phyloP scores from a whole-genome alignment of 2,113 vertebrate species.

The Tylochromis polylepis region DNA sequence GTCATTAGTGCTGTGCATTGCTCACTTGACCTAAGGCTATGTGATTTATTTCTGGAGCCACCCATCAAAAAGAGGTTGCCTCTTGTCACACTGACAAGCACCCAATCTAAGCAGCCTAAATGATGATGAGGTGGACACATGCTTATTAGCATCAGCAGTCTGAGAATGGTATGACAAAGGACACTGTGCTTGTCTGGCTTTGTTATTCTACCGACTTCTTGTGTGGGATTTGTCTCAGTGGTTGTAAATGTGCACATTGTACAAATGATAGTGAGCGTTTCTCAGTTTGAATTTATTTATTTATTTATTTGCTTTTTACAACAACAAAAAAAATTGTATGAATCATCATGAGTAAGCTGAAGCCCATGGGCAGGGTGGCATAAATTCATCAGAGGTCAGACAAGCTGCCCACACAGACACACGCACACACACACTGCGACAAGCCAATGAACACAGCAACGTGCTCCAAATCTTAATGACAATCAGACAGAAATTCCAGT shows the following conservation, averaged over 20 bases:
- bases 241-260: neutral
- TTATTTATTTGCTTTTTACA: neutral
- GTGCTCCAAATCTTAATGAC: slow-evolving; percentile 1
- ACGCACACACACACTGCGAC: neutral
- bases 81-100: slow-evolving; percentile 21
- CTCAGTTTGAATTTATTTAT: neutral
- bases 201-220: neutral
- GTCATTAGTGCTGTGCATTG: neutral
- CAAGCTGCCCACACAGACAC: neutral
- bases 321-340: neutral
- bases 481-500: neutral
- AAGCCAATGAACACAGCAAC: neutral
- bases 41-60: slow-evolving; percentile 22
- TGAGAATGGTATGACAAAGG: slow-evolving; percentile 10
- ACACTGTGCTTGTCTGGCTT: neutral
- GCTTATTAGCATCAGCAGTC: slow-evolving; percentile 46
- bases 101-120: slow-evolving; percentile 42
- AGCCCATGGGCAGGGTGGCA: slow-evolving; percentile 29
- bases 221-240: neutral
- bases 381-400: slow-evolving; percentile 43
- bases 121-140: slow-evolving; percentile 30
- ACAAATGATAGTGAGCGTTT: neutral
- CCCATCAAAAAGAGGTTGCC: slow-evolving; percentile 24
- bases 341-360: slow-evolving; percentile 29
- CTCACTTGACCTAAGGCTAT: neutral